Evolutionary conservation across 2,888 invertebrate species (phyloP), one percentile per base, ranked within the genome.

Genomic region (Pammene aurita): DNA sequence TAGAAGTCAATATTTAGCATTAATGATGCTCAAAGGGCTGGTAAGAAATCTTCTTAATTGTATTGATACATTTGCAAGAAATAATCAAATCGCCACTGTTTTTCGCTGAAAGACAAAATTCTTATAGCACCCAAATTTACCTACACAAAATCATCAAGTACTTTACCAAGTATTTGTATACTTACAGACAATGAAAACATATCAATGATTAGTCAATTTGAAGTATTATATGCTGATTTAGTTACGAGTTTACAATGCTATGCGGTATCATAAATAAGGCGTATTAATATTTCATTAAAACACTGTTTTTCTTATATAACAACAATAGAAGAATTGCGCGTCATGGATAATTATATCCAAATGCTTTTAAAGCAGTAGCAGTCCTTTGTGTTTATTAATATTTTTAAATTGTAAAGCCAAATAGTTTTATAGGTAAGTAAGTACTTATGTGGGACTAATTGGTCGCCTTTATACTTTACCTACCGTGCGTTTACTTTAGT

Each of bases 11-110:
- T 62, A 35, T 64, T 58, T 14, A 9, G 7, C 26, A 48, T 18
- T 46, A 2, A 68, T 46, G 34, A 68, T 69, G 69, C 54, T 69
- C 41, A 69, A 60, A 65, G 69, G 69, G 5, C 52, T 69, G 54
- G 69, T 69, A 55, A 69, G 69, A 57, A 35, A n/a, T 34, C 26
- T 2, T 34, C 18, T 14, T 9, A 0, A 16, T 50, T 35, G 4
- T 38, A 14, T 7, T 9, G 34, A 38, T 18, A 18, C 35, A n/a
- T 44, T 10, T 50, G 2, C 16, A 18, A 14, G 38, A 62, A 62
- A n/a, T n/a, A 50, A 41, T 26, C 0, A 5, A 34, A 41, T 26
- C 5, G 11, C 16, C 7, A 18, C 14, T 61, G 2, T 50, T 14
- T 16, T 46, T 13, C 18, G 14, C 18, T 10, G 5, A 42, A 58